Conservation (phyloP, 1,140 invertebrate species). For the Formica exsecta region DNA sequence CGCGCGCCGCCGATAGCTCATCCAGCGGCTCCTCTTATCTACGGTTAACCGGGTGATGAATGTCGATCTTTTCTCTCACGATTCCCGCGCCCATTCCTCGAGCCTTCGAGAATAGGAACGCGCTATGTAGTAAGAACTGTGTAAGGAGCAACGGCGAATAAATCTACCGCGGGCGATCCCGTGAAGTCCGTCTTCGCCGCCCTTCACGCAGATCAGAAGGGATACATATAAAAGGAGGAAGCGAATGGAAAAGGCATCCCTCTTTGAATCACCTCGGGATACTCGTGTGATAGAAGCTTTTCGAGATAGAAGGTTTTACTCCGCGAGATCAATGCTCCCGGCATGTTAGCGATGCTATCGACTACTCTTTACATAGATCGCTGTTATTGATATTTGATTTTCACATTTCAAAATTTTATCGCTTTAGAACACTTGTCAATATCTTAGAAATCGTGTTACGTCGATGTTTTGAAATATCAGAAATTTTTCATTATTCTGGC, state of each 20-base stretch:
- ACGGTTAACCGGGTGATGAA: constrained; percentile 81
- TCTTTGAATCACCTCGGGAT: constrained; percentile 49
- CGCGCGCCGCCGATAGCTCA: constrained; percentile 79
- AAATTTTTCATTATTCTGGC: neutral
- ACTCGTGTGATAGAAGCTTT: constrained; percentile 66
- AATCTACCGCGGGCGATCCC: constrained; percentile 71
- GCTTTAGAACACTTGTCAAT: neutral
- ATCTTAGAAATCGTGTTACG: constrained; percentile 12
- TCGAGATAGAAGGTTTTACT: neutral
- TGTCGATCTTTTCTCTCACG: constrained; percentile 77
- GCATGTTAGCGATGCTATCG: constrained; percentile 10
- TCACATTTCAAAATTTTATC: neutral
- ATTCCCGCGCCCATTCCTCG: constrained; percentile 59
- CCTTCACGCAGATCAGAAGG: constrained; percentile 45
- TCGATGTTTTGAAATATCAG: constrained; percentile 6
- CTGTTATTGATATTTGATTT: constrained; percentile 49
- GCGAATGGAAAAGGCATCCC: constrained; percentile 68
- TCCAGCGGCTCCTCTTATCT: constrained; percentile 80
- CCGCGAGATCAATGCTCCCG: neutral
- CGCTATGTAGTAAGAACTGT: constrained; percentile 17
- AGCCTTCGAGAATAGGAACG: neutral
- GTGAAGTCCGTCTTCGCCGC: constrained; percentile 70
- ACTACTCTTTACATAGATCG: neutral
- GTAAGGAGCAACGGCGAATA: constrained; percentile 63
- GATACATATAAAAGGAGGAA: constrained; percentile 64